phyloP scores from a whole-genome alignment of 2,888 invertebrate genomes.

The Cerastis leucographa region DNA sequence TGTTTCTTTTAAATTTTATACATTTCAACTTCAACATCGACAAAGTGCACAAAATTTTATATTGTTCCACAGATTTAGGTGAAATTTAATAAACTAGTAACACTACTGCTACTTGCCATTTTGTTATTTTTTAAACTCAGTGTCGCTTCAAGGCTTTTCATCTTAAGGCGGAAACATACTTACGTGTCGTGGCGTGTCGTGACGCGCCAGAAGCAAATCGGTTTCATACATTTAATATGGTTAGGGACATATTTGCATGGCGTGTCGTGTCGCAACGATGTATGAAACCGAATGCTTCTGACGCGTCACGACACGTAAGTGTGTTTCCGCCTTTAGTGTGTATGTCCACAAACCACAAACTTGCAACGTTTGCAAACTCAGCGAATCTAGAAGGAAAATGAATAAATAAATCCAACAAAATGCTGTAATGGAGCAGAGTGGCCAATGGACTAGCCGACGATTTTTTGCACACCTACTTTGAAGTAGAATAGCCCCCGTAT shows the following conservation, averaged over 20 bases:
- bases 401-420: neutral
- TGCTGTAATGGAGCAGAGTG: neutral
- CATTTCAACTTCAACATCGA: neutral
- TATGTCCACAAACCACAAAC: neutral
- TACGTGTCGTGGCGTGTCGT: too few species aligned
- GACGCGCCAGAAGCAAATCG: too few species aligned
- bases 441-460: neutral
- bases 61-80: neutral
- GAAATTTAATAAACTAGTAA: slow-evolving; percentile 12
- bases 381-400: neutral
- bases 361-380: neutral
- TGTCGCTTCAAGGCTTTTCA: slow-evolving; percentile 27
- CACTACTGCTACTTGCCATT: slow-evolving; percentile 10
- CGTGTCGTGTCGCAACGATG: too few species aligned
- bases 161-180: too few species aligned
- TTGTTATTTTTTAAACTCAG: slow-evolving; percentile 6
- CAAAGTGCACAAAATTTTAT: neutral
- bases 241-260: too few species aligned
- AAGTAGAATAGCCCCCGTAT: too few species aligned
- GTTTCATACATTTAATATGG: too few species aligned
- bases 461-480: neutral
- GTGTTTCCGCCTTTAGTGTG: too few species aligned
- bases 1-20: neutral
- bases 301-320: too few species aligned
- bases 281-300: too few species aligned